Conservation (phyloP, 2,888 invertebrate species). For the Creontiades dilutus region DNA sequence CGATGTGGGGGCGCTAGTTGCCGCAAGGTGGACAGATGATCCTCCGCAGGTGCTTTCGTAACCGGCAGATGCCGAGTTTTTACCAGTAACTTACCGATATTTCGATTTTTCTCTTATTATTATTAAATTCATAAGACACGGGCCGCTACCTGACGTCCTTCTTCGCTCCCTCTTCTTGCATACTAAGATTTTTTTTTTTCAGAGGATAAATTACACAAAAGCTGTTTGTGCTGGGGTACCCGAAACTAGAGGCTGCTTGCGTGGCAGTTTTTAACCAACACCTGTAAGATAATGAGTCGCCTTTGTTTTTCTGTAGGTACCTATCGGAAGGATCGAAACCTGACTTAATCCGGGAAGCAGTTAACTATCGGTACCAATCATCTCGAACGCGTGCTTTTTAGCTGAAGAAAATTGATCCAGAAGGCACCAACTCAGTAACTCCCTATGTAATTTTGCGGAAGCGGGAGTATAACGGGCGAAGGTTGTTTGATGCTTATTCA, state of each 20-base stretch:
- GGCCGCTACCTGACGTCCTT: constrained; percentile 40
- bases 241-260: constrained; percentile 15
- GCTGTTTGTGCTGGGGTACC: constrained; percentile 29
- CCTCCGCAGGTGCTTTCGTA: constrained; percentile 10
- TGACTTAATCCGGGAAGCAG: background rate
- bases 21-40: constrained; percentile 58
- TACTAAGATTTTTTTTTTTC: constrained; percentile 5
- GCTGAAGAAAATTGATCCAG: too few relatives aligned
- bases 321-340: background rate
- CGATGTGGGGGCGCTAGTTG: constrained; percentile 5
- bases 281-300: constrained; percentile 56
- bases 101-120: constrained; percentile 37
- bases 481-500: too few relatives aligned
- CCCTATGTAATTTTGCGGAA: too few relatives aligned
- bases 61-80: constrained; percentile 6
- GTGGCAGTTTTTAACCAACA: constrained; percentile 33
- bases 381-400: background rate
- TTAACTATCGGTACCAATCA: background rate
- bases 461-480: too few relatives aligned
- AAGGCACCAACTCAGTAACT: too few relatives aligned
- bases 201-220: constrained; percentile 51
- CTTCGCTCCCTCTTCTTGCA: constrained; percentile 50
- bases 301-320: constrained; percentile 16
- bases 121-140: constrained; percentile 63
- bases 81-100: background rate